These are phyloP conservation scores for Philopotamus ludificatus DNA, from an alignment of 1,140 invertebrate species.

Conservation along the genomic window DNA sequence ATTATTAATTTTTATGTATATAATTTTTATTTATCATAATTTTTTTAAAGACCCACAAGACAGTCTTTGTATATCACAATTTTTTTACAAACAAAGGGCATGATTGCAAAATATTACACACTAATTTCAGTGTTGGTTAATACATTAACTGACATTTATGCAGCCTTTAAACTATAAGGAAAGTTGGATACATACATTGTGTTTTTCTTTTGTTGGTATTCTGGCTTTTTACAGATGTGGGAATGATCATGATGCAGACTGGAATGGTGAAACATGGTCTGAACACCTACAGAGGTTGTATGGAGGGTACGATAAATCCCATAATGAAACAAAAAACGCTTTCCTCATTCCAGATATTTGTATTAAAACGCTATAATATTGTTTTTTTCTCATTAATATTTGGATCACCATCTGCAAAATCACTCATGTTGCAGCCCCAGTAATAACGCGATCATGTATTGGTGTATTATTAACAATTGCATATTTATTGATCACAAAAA, in stretches of 20 bases:
- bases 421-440: constrained; percentile 19
- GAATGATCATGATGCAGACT: constrained; percentile 92
- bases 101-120: constrained; percentile 10
- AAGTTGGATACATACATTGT: constrained; percentile 41
- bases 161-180: too few relatives aligned
- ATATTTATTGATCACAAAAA: constrained; percentile 1
- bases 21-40: constrained; percentile 23
- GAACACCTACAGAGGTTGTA: constrained; percentile 74
- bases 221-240: constrained; percentile 84
- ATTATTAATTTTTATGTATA: constrained; percentile 18
- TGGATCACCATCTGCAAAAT: constrained; percentile 20
- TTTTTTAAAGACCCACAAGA: constrained; percentile 34
- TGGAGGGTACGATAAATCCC: constrained; percentile 69
- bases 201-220: constrained; percentile 58
- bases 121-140: constrained; percentile 16
- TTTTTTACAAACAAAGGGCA: too few relatives aligned
- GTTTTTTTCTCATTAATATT: constrained; percentile 35
- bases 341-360: constrained; percentile 29
- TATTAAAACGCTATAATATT: constrained; percentile 30
- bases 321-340: constrained; percentile 40
- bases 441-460: constrained; percentile 14
- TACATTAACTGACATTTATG: constrained; percentile 16
- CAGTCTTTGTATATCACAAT: constrained; percentile 26
- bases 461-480: constrained; percentile 6
- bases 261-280: constrained; percentile 86